Evolutionary conservation across 1,140 invertebrate genomes (phyloP).

Genomic region (Caenorhabditis briggsae): DNA sequence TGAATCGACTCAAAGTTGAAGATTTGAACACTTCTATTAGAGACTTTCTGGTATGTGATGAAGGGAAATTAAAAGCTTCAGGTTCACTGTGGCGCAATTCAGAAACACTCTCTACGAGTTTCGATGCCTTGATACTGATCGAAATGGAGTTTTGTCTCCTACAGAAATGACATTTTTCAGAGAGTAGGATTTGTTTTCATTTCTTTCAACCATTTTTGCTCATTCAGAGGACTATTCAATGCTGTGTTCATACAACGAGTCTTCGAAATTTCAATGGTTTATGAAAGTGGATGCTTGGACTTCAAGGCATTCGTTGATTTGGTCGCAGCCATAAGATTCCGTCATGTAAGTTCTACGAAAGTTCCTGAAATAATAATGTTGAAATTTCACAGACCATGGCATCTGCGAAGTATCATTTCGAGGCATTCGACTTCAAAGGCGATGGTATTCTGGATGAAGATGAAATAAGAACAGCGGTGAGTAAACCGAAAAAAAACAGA

Average conservation of each 20-base stretch:
- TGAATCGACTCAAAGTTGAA: too few species aligned
- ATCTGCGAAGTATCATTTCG: conserved; percentile 30
- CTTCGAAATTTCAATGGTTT: conserved; percentile 1
- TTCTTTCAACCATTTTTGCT: background rate
- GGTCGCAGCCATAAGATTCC: background rate
- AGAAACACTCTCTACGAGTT: background rate
- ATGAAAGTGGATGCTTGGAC: conserved; percentile 21
- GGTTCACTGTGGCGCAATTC: conserved; percentile 29
- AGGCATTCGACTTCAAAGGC: background rate
- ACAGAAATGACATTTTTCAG: conserved; percentile 16
- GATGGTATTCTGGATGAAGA: conserved; percentile 25
- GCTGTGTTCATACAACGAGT: background rate
- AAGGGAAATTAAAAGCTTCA: background rate
- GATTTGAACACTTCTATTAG: too few species aligned
- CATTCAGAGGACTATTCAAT: background rate
- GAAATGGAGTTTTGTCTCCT: background rate
- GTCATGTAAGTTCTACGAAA: background rate
- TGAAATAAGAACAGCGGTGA: background rate
- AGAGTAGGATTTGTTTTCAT: background rate
- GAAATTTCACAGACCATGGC: background rate
- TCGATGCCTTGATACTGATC: background rate
- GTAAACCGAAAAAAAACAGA: background rate
- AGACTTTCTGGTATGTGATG: too few species aligned
- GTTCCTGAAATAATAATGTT: background rate
- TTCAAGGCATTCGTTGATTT: conserved; percentile 37